A percentile compares a stretch with the other conserved stretches of the same genome.
Evolutionary conservation across 2,113 vertebrate genomes (phyloP).

Genomic region (Apaloderma vittatum): DNA sequence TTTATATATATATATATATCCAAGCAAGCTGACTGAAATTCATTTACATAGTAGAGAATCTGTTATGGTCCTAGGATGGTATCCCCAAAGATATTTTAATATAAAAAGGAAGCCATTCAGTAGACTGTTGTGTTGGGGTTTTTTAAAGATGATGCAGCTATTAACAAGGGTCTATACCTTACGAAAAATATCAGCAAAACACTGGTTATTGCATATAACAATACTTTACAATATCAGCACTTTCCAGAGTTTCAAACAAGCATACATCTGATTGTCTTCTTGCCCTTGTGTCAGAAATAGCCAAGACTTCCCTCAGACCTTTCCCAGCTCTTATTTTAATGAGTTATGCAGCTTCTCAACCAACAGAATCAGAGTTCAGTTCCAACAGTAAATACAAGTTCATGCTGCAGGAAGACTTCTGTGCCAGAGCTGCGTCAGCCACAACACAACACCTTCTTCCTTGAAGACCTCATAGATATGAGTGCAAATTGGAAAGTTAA

Average conservation of each 20-base stretch:
- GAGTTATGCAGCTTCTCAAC: background rate
- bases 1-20: background rate
- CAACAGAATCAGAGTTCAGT: background rate
- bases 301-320: background rate
- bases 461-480: background rate
- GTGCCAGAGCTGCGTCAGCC: background rate
- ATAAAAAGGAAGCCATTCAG: background rate
- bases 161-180: background rate
- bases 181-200: background rate
- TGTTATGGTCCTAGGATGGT: background rate
- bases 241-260: background rate
- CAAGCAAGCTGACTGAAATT: background rate
- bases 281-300: background rate
- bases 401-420: background rate
- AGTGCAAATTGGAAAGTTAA: background rate
- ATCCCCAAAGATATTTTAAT: background rate
- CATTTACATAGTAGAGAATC: background rate
- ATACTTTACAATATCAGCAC: background rate
- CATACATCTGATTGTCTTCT: background rate
- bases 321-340: background rate
- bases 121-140: background rate
- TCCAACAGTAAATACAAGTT: background rate
- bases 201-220: background rate
- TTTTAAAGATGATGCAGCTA: background rate
- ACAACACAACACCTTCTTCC: background rate